Evolutionary conservation across 2,888 invertebrate genomes (phyloP).

Genomic region (Lottia gigantea): DNA sequence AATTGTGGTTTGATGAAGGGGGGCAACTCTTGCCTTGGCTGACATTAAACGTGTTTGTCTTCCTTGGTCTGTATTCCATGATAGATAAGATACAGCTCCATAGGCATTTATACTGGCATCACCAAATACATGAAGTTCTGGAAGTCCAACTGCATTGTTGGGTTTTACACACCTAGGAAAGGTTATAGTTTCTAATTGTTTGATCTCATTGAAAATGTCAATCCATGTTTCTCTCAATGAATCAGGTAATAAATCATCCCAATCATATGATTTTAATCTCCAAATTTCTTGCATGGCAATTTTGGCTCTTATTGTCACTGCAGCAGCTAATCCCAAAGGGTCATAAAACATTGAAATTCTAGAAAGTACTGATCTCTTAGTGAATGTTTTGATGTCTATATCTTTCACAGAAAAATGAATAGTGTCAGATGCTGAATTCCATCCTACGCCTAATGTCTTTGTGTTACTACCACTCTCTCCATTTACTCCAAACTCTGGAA

Average conservation of each 20-base stretch:
- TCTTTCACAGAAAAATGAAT: conserved; percentile 17
- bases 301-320: conserved; percentile 18
- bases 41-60: not conserved
- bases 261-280: conserved; percentile 8
- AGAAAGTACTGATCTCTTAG: conserved; percentile 18
- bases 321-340: conserved; percentile 17
- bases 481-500: not conserved
- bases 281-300: conserved; percentile 22
- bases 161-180: conserved; percentile 20
- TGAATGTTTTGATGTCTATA: not conserved
- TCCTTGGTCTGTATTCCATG: not conserved
- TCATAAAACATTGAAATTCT: conserved; percentile 24
- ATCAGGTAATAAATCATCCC: conserved; percentile 13
- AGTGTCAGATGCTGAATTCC: conserved; percentile 15
- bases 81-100: conserved; percentile 4
- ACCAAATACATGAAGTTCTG: conserved; percentile 19
- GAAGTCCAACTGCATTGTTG: not conserved
- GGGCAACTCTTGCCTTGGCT: conserved; percentile 19
- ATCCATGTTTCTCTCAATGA: not conserved
- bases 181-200: not conserved
- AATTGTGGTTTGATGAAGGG: conserved; percentile 15
- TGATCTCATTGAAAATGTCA: not conserved
- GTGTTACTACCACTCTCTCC: not conserved
- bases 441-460: not conserved
- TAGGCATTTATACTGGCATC: conserved; percentile 22